These are phyloP conservation scores for Hiodon alosoides DNA, from an alignment of 2,113 vertebrate species.

Conservation along the genomic window DNA sequence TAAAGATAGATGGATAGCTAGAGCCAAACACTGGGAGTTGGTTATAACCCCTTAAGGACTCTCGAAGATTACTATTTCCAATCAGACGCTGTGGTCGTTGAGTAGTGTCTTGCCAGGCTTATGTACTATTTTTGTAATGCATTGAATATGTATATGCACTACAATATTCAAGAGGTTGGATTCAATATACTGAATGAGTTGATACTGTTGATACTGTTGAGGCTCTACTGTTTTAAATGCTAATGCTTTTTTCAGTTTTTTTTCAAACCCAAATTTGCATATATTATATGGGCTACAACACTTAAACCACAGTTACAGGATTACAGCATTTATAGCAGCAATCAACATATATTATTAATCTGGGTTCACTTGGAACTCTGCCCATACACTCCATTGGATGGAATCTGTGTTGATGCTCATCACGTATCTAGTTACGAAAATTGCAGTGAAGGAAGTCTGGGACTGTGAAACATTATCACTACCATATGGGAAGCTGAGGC, in stretches of 20 bases:
- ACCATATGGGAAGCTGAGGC: constrained; percentile 9
- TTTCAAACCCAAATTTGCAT: background rate
- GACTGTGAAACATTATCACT: constrained; percentile 1
- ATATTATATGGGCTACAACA: constrained; percentile 13
- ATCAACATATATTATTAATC: constrained; percentile 26
- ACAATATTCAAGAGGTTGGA: background rate
- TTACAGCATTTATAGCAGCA: constrained; percentile 21
- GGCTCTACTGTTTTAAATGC: background rate
- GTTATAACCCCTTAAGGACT: too few species aligned
- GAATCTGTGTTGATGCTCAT: constrained; percentile 17
- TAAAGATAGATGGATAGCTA: too few species aligned
- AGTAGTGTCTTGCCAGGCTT: too few species aligned
- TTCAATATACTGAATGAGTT: background rate
- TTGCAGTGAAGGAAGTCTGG: constrained; percentile 20
- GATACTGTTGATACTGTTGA: background rate
- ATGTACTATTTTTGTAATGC: too few species aligned
- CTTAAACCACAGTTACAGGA: constrained; percentile 24
- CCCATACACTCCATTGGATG: constrained; percentile 7
- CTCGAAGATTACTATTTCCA: too few species aligned
- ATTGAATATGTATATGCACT: too few species aligned
- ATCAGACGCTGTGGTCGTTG: too few species aligned
- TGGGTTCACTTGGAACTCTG: constrained; percentile 8
- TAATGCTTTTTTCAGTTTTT: background rate
- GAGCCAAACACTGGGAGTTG: too few species aligned
- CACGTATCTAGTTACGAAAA: constrained; percentile 16